Evolutionary conservation across 2,888 invertebrate species (phyloP).

Genomic region (Ectobius pallidus): DNA sequence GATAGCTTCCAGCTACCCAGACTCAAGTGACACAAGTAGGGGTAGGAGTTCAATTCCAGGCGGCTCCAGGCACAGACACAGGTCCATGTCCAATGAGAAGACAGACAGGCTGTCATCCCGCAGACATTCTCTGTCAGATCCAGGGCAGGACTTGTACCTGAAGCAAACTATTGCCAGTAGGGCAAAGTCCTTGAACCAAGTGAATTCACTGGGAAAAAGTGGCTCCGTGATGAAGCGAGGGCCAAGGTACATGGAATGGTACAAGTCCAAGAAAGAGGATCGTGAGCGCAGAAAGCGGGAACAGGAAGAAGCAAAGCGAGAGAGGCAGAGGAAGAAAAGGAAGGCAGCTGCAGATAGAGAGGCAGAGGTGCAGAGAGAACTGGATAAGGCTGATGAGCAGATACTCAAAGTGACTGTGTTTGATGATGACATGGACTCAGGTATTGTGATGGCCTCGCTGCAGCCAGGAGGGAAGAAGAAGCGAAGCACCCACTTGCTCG

Average conservation of each 20-base stretch:
- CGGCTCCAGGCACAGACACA: background rate
- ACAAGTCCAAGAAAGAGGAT: constrained; percentile 65
- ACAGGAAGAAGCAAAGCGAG: constrained; percentile 52
- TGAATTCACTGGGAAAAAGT: background rate
- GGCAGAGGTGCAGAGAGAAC: constrained; percentile 50
- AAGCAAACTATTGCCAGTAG: constrained; percentile 15
- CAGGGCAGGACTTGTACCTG: background rate
- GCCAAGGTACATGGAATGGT: constrained; percentile 81
- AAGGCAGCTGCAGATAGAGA: constrained; percentile 52
- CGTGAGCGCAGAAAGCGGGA: constrained; percentile 55
- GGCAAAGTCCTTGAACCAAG: constrained; percentile 15
- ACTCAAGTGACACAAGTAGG: background rate
- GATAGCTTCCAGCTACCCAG: background rate
- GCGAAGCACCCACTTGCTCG: constrained; percentile 58
- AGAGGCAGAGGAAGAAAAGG: constrained; percentile 39
- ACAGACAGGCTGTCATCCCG: background rate
- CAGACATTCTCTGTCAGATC: constrained; percentile 21
- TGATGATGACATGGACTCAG: constrained; percentile 77
- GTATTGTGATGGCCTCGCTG: constrained; percentile 73
- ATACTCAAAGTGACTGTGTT: constrained; percentile 43
- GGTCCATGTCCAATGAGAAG: background rate
- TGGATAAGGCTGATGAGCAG: constrained; percentile 31
- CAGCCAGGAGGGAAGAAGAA: constrained; percentile 44
- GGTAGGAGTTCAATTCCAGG: background rate
- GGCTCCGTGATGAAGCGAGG: constrained; percentile 46